Base-by-base conservation (phyloP, 1,140 invertebrate species). In the Euwallacea similis region DNA sequence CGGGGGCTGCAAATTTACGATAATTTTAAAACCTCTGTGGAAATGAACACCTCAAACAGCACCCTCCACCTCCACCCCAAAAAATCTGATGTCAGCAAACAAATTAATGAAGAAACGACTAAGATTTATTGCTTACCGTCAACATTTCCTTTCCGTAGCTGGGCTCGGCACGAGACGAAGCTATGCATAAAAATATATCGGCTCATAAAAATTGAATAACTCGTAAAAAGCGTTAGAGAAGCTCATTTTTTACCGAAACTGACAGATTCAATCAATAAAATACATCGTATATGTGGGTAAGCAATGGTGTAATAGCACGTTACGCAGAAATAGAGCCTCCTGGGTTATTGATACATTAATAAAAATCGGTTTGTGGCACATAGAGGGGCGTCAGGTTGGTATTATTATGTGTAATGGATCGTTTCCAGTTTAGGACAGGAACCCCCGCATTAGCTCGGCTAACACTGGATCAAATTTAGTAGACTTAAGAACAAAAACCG, bases 181-280 rank as follows among this genome's bases (percentile, higher is more conserved):
- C 54, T 56, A 56, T 56, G 54, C 60, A 13, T 62, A 62, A 62
- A 63, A 63, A 65, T 65, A 54, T 63, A 63, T 46, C 61, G 55
- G 59, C 10, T 41, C 46, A 66, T 67, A 67, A 58, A 67, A 67
- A 65, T 50, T 16, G 47, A 53, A 54, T 43, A 66, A 47, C 13
- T 68, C 55, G 7, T 61, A 42, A 59, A 47, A 50, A 60, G 33
- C 56, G n/a, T 50, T 60, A 53, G 15, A 68, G 58, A 41, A 60
- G n/a, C 56, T 61, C 55, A 60, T 68, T 60, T 68, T 68, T 68
- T 68, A 68, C 10, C 46, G 3, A 8, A 9, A 10, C 54, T 68
- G 66, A 50, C 65, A 67, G 65, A 42, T 58, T 58, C 54, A 59
- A 67, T 67, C 65, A 59, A 67, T 67, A 67, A 58, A 59, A 21